Percentiles rank a stretch among this genome's conserved stretches.
phyloP scores from a whole-genome alignment of 2,888 invertebrate species.

The Tyria jacobaeae region DNA sequence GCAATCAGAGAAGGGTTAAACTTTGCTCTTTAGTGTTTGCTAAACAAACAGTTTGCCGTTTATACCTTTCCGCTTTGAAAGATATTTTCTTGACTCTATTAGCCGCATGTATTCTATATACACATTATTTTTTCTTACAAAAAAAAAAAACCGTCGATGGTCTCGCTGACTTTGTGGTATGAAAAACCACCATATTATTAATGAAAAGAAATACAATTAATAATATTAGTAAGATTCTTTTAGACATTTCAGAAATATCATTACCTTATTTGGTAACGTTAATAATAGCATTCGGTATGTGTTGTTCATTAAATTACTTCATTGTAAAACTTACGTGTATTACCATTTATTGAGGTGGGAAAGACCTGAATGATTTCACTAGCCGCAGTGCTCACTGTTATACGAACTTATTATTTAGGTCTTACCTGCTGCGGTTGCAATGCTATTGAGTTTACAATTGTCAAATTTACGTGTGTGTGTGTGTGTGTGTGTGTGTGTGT shows the following conservation, averaged over 20 bases:
- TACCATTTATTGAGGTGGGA: not conserved
- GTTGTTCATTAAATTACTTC: not conserved
- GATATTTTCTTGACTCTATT: not conserved
- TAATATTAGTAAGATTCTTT: no score
- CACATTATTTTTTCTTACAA: not conserved
- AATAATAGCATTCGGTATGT: no score
- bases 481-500: no score
- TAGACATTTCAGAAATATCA: no score
- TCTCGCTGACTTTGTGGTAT: no score
- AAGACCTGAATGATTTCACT: not conserved
- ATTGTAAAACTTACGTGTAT: not conserved
- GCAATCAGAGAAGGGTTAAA: constrained; percentile 1
- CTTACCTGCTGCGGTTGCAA: not conserved
- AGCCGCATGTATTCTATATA: no score
- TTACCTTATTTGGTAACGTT: no score
- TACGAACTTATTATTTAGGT: not conserved
- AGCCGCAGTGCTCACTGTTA: not conserved
- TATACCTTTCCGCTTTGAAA: not conserved
- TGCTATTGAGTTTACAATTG: no score
- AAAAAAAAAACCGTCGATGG: no score
- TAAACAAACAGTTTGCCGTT: not conserved
- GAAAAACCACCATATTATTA: no score
- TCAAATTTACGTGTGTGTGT: no score
- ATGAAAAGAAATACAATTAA: no score
- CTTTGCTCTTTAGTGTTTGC: constrained; percentile 4